Evolutionary conservation across 1,140 invertebrate genomes (phyloP), one percentile per base, ranked within the genome.

Genomic region (Aphidius gifuensis): DNA sequence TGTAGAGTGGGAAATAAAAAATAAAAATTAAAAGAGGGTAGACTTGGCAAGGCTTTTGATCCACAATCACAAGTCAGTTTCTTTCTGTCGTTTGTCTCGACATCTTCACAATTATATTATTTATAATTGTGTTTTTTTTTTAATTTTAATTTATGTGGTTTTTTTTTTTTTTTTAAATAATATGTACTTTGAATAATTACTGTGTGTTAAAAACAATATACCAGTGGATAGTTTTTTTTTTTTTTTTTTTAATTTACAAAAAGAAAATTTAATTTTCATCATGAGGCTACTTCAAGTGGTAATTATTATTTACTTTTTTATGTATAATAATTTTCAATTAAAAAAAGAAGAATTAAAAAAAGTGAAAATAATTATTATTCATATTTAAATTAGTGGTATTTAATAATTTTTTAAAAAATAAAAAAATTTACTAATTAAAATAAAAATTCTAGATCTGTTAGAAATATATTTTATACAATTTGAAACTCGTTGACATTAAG

Each of bases 31-130:
- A 32, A 32, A 32, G 61, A 67, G 71, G 71, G 75, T 75, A 74
- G 77, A 73, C 69, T 66, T 69, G 23, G 23, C 23, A 32, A 32
- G 23, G 71, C 73, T 71, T 71, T 69, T 65, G 69, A 53, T 70
- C 68, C 63, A 71, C 69, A 68, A 77, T 72, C 71, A 73, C 69
- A 71, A 64, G 60, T 77, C 74, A 78, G 77, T 78, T 76, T 69
- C 64, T 68, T 70, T 70, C 68, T 69, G 75, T 74, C 71, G 63
- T 67, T 71, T 60, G 69, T 66, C 67, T 65, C 68, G 68, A 70
- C 65, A 66, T 67, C 64, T 51, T 61, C 48, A 44, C 45, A 32
- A 38, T 50, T 9, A 60, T 66, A 64, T 58, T 65, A 62, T 64
- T 65, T 65, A 42, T n/a, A 55, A 38, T 39, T 38, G 40, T 66